A percentile compares a stretch with the other conserved stretches of the same genome.
Evolutionary conservation across 2,113 vertebrate species (phyloP).

Genomic region (Perccottus glenii): DNA sequence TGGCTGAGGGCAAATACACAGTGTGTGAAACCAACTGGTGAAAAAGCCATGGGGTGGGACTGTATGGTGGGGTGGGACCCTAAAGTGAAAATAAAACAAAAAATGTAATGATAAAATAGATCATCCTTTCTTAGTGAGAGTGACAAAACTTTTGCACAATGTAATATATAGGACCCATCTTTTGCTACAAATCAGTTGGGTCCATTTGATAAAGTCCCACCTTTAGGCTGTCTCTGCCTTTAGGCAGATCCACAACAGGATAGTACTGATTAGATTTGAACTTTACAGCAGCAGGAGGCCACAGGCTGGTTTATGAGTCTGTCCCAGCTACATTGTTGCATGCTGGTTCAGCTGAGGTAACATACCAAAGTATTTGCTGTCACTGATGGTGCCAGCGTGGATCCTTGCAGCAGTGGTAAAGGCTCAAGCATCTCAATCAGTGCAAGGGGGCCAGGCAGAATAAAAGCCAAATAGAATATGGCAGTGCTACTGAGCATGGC

Average conservation of each 20-base stretch:
- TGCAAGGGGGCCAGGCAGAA: conserved; percentile 37
- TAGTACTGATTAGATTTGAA: conserved; percentile 57
- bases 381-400: conserved; percentile 22
- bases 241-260: conserved; percentile 55
- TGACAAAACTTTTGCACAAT: neutral
- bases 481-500: conserved; percentile 48
- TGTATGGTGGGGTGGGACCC: too few relatives aligned
- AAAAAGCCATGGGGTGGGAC: conserved; percentile 9
- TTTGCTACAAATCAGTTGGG: conserved; percentile 41
- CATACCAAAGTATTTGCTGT: conserved; percentile 25
- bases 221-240: conserved; percentile 35
- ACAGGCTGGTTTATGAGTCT: conserved; percentile 41
- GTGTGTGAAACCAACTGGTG: conserved; percentile 34
- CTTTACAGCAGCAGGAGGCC: conserved; percentile 17
- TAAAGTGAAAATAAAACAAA: conserved; percentile 36
- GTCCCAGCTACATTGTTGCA: conserved; percentile 36
- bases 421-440: conserved; percentile 48
- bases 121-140: neutral
- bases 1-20: conserved; percentile 16
- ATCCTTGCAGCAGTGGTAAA: conserved; percentile 9
- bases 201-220: conserved; percentile 35
- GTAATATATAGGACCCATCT: conserved; percentile 7
- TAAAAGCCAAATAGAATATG: conserved; percentile 44
- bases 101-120: conserved; percentile 41
- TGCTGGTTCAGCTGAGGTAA: conserved; percentile 32